These are phyloP conservation scores for Lithobates sylvaticus DNA, from an alignment of 2,797 vertebrate genomes.

Conservation along the genomic window DNA sequence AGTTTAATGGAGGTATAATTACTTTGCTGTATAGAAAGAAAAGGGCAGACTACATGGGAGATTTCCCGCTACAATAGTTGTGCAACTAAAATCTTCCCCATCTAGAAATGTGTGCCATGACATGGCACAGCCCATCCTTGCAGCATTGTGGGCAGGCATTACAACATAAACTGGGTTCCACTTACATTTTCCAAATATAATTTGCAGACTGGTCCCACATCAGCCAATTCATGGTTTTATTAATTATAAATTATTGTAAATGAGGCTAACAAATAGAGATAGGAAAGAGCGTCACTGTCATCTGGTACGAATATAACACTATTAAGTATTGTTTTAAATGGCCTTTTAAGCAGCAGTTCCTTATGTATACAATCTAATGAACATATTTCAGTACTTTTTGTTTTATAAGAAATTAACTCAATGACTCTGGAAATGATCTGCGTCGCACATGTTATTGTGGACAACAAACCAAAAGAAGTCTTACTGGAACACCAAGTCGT, in stretches of 20 bases:
- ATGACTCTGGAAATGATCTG: neutral
- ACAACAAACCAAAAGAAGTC: neutral
- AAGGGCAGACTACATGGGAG: too few relatives aligned
- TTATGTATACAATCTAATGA: neutral
- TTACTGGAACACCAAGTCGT: too few relatives aligned
- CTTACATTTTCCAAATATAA: neutral
- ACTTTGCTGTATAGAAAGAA: too few relatives aligned
- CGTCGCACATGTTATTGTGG: neutral
- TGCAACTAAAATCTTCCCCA: too few relatives aligned
- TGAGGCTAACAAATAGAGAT: neutral
- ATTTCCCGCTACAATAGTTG: too few relatives aligned
- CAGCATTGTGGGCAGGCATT: too few relatives aligned
- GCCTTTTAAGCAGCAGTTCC: neutral
- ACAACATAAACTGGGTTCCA: too few relatives aligned
- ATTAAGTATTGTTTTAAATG: neutral
- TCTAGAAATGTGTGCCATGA: too few relatives aligned
- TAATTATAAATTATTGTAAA: conserved; percentile 18
- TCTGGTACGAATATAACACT: conserved; percentile 39
- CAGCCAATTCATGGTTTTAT: conserved; percentile 30
- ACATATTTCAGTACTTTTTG: neutral
- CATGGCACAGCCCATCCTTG: too few relatives aligned
- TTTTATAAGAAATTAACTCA: neutral
- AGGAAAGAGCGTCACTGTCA: conserved; percentile 22
- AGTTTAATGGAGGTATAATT: too few relatives aligned
- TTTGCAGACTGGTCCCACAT: conserved; percentile 22